phyloP scores from a whole-genome alignment of 2,888 invertebrate species.

The Saturnia japonica region DNA sequence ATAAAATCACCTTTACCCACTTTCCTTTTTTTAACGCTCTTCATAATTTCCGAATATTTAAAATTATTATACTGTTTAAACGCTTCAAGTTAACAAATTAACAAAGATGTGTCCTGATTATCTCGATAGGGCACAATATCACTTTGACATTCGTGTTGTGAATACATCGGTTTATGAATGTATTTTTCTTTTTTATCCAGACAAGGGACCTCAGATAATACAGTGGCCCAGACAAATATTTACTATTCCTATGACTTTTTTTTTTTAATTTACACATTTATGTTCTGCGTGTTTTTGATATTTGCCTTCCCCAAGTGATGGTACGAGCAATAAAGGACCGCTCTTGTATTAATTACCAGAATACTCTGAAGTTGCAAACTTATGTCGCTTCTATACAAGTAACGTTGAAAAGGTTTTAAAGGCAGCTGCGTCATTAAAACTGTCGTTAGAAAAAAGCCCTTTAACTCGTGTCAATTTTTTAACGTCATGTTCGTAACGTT shows the following conservation, averaged over 20 bases:
- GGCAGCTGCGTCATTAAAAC: neutral
- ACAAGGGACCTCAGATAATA: too few relatives aligned
- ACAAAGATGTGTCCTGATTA: too few relatives aligned
- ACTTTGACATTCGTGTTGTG: neutral
- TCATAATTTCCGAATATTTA: too few relatives aligned
- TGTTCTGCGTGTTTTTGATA: neutral
- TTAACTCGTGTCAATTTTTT: neutral
- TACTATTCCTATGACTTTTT: too few relatives aligned
- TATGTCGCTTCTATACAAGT: neutral
- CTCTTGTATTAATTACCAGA: neutral
- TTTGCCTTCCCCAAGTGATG: neutral
- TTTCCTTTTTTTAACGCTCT: neutral
- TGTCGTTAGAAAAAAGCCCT: neutral
- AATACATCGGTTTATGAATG: too few relatives aligned
- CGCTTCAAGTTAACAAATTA: too few relatives aligned
- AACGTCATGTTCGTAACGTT: neutral
- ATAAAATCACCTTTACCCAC: neutral
- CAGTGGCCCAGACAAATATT: too few relatives aligned
- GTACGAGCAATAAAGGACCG: neutral
- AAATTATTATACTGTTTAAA: too few relatives aligned
- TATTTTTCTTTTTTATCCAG: too few relatives aligned
- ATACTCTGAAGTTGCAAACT: neutral
- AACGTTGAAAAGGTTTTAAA: neutral
- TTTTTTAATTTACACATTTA: neutral
- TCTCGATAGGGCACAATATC: neutral